Evolutionary conservation across 2,113 vertebrate species (phyloP).

Genomic region (Galbula dea): DNA sequence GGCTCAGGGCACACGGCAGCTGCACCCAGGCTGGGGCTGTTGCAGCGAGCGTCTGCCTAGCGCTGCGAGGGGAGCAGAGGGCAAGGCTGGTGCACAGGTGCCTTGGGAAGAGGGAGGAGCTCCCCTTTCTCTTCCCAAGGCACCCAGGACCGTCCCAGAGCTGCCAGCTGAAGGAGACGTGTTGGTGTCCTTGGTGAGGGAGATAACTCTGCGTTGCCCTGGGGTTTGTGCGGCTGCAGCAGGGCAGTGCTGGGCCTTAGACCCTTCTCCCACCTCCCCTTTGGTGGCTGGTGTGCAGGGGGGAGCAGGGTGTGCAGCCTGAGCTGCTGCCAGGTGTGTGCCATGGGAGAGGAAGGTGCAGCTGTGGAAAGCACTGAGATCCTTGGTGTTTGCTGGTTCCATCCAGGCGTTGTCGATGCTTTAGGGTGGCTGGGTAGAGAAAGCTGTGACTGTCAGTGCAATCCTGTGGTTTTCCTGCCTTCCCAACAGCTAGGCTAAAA

Average conservation of each 20-base stretch:
- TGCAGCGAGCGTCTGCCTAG: no score
- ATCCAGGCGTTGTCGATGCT: not conserved
- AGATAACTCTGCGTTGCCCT: not conserved
- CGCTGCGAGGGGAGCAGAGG: not conserved
- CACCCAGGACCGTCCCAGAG: not conserved
- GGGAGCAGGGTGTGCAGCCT: not conserved
- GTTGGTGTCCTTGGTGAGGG: accelerated
- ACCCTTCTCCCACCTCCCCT: not conserved
- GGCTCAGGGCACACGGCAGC: not conserved
- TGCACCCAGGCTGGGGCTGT: not conserved
- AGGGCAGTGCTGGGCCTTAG: not conserved
- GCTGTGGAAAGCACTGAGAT: not conserved
- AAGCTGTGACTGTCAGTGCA: not conserved
- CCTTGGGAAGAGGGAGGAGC: not conserved
- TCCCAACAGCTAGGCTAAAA: not conserved
- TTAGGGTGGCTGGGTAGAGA: not conserved
- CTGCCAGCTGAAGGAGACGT: not conserved
- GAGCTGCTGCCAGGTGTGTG: not conserved
- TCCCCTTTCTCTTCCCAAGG: not conserved
- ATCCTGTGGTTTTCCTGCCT: not conserved
- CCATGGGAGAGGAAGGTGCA: not conserved
- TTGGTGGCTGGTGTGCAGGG: not conserved
- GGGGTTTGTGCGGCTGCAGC: accelerated
- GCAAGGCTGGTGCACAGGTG: accelerated
- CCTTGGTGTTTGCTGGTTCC: not conserved